phyloP scores from a whole-genome alignment of 2,113 vertebrate species.

The Pelodiscus sinensis region DNA sequence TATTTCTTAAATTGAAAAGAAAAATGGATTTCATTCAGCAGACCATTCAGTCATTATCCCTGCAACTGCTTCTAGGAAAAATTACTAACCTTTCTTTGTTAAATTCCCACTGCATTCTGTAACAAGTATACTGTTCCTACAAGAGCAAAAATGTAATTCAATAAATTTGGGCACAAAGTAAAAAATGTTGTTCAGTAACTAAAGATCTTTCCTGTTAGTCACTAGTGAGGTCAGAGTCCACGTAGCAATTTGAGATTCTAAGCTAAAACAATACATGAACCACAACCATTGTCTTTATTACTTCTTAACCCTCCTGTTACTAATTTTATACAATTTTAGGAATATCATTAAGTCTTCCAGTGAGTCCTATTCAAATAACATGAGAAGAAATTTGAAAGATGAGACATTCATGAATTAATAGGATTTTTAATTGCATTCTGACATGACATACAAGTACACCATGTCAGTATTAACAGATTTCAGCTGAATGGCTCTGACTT shows the following conservation, averaged over 20 bases:
- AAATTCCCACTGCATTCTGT: neutral
- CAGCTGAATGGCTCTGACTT: neutral
- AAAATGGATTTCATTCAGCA: neutral
- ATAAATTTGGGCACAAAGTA: neutral
- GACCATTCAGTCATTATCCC: neutral
- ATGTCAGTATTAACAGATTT: neutral
- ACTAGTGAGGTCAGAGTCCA: neutral
- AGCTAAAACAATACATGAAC: neutral
- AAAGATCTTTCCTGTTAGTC: neutral
- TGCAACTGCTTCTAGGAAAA: neutral
- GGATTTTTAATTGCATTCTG: neutral
- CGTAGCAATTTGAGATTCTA: neutral
- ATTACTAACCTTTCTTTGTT: neutral
- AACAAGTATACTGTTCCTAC: neutral
- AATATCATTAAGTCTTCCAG: neutral
- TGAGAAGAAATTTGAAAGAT: neutral
- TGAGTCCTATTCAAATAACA: neutral
- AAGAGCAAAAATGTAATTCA: neutral
- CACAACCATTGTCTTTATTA: neutral
- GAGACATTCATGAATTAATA: neutral
- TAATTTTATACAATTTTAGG: neutral
- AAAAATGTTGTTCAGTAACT: neutral
- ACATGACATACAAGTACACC: neutral
- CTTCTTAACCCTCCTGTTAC: neutral
- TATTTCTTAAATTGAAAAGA: neutral